A percentile compares a stretch with the other conserved stretches of the same genome.
phyloP scores from a whole-genome alignment of 2,797 vertebrate genomes.

The Pseudochaenichthys georgianus region DNA sequence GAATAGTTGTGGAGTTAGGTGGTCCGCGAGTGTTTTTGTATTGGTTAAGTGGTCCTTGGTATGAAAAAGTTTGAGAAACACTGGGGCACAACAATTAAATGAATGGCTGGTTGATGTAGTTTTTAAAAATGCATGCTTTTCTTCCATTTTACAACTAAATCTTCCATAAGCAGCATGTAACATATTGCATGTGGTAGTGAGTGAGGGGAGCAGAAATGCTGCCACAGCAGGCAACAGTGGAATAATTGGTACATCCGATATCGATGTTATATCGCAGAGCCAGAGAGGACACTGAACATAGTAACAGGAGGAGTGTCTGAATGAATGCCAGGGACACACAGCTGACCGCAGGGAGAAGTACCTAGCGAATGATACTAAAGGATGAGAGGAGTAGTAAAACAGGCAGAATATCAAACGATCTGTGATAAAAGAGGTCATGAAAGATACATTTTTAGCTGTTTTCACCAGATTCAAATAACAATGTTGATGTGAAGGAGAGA shows the following conservation, averaged over 20 bases:
- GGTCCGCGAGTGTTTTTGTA: no score
- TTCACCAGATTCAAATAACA: constrained; percentile 34
- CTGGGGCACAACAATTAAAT: neutral
- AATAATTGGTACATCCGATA: constrained; percentile 57
- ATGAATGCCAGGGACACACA: constrained; percentile 24
- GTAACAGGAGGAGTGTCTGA: constrained; percentile 32
- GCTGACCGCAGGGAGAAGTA: constrained; percentile 34
- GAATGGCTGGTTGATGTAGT: constrained; percentile 13
- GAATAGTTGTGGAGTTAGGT: no score
- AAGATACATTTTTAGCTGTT: constrained; percentile 41
- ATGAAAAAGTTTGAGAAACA: no score
- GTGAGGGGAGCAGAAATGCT: constrained; percentile 45
- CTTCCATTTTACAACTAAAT: neutral
- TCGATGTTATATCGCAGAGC: constrained; percentile 40
- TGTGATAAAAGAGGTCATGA: constrained; percentile 24
- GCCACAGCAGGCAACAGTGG: constrained; percentile 45
- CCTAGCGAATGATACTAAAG: constrained; percentile 19
- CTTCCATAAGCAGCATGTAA: constrained; percentile 7
- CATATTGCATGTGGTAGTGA: constrained; percentile 13
- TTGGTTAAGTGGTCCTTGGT: no score
- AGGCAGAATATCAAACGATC: constrained; percentile 11
- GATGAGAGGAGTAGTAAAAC: constrained; percentile 21
- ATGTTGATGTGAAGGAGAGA: constrained; percentile 29
- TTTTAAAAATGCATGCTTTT: neutral
- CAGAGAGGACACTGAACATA: constrained; percentile 30